Evolutionary conservation across 1,140 invertebrate genomes (phyloP).

Genomic region (Coenobita brevimanus): DNA sequence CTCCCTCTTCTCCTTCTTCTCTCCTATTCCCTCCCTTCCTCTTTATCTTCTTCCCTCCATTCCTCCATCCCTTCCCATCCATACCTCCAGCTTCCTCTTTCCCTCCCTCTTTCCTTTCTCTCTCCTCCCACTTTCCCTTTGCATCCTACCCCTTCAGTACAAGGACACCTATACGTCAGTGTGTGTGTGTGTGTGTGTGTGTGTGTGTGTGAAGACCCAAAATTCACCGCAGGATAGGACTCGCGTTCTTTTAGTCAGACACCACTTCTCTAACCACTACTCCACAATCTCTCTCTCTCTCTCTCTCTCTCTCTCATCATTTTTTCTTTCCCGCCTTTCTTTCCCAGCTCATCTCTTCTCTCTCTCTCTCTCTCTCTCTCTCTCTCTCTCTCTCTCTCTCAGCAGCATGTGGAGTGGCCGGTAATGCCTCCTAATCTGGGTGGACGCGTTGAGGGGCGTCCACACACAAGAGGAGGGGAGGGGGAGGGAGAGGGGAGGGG

Average conservation of each 20-base stretch:
- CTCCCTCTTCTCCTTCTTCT: background rate
- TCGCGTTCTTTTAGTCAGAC: no score
- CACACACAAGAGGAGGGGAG: background rate
- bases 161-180: no score
- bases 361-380: no score
- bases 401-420: background rate
- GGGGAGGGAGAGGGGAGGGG: background rate
- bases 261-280: no score
- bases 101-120: background rate
- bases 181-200: no score
- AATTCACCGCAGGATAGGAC: no score
- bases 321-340: background rate
- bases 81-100: background rate
- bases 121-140: background rate
- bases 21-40: background rate
- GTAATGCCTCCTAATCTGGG: background rate
- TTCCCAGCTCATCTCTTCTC: background rate
- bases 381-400: no score
- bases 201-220: no score
- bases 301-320: background rate
- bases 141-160: background rate
- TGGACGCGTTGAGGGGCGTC: background rate
- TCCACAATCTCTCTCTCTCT: background rate
- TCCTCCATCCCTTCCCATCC: background rate
- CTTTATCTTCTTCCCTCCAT: background rate